phyloP scores from a whole-genome alignment of 2,113 vertebrate genomes.

The Aptenodytes forsteri region DNA sequence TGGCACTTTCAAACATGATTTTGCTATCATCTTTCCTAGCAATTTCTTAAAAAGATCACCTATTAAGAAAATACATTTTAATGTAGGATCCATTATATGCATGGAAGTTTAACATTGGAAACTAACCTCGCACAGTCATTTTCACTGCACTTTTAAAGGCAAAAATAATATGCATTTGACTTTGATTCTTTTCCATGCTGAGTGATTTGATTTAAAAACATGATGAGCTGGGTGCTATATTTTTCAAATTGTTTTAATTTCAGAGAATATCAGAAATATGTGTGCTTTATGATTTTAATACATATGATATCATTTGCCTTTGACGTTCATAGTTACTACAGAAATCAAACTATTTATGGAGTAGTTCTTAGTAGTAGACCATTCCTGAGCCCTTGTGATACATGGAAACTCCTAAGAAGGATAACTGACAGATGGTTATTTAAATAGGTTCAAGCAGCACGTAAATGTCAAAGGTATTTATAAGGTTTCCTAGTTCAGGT shows the following conservation, averaged over 20 bases:
- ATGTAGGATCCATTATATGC: not conserved
- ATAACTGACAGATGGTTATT: constrained; percentile 66
- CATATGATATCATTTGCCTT: not conserved
- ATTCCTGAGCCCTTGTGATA: constrained; percentile 52
- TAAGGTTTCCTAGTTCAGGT: constrained; percentile 45
- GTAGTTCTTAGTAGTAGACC: constrained; percentile 36
- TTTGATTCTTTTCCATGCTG: not conserved
- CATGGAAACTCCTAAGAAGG: constrained; percentile 68
- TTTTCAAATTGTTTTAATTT: not conserved
- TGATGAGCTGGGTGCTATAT: not conserved
- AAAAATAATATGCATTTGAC: not conserved
- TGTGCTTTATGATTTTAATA: not conserved
- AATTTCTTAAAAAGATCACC: not conserved
- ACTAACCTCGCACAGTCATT: not conserved
- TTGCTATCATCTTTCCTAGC: not conserved
- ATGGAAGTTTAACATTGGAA: not conserved
- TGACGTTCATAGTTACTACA: constrained; percentile 5
- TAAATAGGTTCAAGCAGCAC: constrained; percentile 54
- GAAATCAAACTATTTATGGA: constrained; percentile 58
- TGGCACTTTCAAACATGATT: not conserved
- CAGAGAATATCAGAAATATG: not conserved
- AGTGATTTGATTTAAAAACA: not conserved
- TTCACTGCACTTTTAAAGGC: not conserved
- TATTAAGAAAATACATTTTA: not conserved
- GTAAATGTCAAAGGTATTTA: constrained; percentile 68